Conservation (phyloP, 2,888 invertebrate species). For the Lochmaea crataegi region DNA sequence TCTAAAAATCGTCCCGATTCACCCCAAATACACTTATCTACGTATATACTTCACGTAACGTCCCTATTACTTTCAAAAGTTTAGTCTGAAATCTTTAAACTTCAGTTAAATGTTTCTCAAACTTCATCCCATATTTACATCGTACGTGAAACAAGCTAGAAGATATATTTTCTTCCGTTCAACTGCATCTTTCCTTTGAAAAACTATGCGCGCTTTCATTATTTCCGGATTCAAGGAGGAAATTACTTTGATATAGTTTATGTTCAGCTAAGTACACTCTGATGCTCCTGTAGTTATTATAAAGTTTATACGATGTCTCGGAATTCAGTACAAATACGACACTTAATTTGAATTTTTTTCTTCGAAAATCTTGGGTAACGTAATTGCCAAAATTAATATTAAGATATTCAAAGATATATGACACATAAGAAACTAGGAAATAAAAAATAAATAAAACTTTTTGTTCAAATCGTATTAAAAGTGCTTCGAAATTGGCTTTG, state of each 20-base stretch:
- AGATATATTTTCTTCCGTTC: conserved; percentile 25
- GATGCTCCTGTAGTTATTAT: background rate
- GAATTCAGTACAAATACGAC: background rate
- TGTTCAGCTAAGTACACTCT: conserved; percentile 2
- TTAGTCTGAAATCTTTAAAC: background rate
- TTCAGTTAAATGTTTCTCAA: conserved; percentile 3
- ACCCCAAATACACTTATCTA: background rate
- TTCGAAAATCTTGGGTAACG: background rate
- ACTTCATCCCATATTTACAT: conserved; percentile 16
- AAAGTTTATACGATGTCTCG: background rate
- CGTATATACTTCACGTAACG: background rate
- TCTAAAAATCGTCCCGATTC: no score
- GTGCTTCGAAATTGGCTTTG: no score
- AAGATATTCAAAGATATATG: no score
- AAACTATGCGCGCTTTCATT: conserved; percentile 28
- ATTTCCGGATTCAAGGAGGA: conserved; percentile 30
- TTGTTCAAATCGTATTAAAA: no score
- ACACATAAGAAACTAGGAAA: no score
- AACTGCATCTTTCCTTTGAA: conserved; percentile 21
- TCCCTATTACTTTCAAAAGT: background rate
- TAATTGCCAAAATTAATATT: no score
- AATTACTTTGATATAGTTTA: conserved; percentile 30
- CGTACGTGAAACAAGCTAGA: conserved; percentile 4
- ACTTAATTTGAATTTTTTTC: background rate
- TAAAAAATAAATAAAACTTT: no score